A percentile compares a stretch with the other conserved stretches of the same genome.
Conservation (phyloP, 2,797 vertebrate genomes). For the Galago senegalensis region DNA sequence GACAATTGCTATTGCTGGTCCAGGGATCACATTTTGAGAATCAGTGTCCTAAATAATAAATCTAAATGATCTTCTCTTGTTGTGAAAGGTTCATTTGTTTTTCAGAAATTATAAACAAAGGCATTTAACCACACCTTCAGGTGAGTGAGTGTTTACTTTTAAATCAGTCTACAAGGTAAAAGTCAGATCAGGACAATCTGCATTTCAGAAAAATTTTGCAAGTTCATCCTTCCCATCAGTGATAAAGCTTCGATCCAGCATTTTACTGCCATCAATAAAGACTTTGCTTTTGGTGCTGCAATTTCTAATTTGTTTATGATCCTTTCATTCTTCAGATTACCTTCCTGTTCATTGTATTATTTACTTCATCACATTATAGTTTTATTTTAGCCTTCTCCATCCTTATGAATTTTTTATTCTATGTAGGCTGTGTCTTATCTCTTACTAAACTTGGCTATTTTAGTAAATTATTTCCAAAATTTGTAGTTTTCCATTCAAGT, state of each 20-base stretch:
- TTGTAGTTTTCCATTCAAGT: background rate
- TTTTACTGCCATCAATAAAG: background rate
- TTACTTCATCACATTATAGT: background rate
- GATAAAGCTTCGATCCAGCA: background rate
- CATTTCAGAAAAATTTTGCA: background rate
- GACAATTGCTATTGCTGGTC: background rate
- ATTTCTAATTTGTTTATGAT: background rate
- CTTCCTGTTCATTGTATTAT: background rate
- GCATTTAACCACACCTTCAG: background rate
- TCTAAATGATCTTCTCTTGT: background rate
- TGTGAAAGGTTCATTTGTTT: background rate
- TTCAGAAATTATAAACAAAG: conserved; percentile 41
- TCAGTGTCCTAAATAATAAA: background rate
- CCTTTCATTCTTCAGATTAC: background rate
- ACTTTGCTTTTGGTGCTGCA: background rate
- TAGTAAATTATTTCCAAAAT: background rate
- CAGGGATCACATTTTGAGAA: background rate
- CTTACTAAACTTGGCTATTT: background rate
- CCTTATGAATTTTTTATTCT: background rate
- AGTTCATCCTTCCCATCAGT: background rate
- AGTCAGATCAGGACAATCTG: background rate
- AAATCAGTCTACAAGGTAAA: background rate
- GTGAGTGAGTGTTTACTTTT: background rate
- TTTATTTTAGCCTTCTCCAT: background rate
- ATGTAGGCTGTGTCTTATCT: background rate